A percentile compares a stretch with the other conserved stretches of the same genome.
phyloP scores from a whole-genome alignment of 2,113 vertebrate genomes.

The Trogon melanurus region DNA sequence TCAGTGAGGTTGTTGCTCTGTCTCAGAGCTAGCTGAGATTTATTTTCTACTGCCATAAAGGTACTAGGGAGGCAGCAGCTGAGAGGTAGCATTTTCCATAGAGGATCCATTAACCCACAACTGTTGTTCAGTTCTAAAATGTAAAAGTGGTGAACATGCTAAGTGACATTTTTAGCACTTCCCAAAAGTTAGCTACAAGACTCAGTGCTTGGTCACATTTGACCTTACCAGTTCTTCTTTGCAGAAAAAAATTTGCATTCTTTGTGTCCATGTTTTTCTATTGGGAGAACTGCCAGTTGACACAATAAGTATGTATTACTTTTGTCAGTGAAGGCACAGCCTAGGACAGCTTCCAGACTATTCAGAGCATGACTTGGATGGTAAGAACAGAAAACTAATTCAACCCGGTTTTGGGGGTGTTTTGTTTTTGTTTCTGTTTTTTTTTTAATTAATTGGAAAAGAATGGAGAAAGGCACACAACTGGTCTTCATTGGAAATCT shows the following conservation, averaged over 20 bases:
- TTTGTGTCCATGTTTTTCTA: neutral
- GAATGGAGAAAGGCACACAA: neutral
- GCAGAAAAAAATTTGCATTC: neutral
- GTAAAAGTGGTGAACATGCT: neutral
- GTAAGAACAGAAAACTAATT: neutral
- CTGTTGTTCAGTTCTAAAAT: neutral
- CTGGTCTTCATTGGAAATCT: neutral
- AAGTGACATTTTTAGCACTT: neutral
- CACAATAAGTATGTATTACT: neutral
- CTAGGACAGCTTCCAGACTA: neutral
- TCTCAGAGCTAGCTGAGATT: neutral
- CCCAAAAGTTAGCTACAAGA: neutral
- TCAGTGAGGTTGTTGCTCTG: neutral
- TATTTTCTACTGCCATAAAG: neutral
- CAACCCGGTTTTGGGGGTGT: fast-evolving
- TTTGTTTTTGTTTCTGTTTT: neutral
- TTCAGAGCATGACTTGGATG: neutral
- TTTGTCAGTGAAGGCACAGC: neutral
- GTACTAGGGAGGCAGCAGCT: neutral
- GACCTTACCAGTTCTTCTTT: neutral
- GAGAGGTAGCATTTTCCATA: neutral
- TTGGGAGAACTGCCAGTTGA: neutral
- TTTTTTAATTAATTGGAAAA: neutral
- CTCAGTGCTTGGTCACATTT: neutral
- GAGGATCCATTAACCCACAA: neutral